Base-by-base conservation (phyloP, 2,888 invertebrate species). In the Trilocha varians region DNA sequence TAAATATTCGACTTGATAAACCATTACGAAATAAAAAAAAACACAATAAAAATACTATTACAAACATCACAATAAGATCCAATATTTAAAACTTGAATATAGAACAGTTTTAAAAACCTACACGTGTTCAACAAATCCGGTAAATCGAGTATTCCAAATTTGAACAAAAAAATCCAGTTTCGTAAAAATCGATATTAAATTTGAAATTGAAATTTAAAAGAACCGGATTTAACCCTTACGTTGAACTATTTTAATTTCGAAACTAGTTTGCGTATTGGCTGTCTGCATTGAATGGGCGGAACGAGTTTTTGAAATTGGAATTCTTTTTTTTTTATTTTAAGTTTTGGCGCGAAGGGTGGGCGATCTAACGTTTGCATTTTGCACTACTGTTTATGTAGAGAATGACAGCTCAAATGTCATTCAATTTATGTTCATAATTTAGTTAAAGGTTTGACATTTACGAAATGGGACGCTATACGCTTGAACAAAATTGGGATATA, bases 171-270 rank as follows among this genome's bases (percentile, higher is more conserved):
- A 60, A 56, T 50, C 62, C 40, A 57, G 63, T 63, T 63, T 62
- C 50, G 36, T 41, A 60, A 47, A 47, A 56, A 62, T 43, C 34
- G 16, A 35, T 13, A 38, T 16, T 34, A 1, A 17, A 32, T 39
- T 38, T 36, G 42, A 50, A 51, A 57, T 55, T 48, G 44, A 51
- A 55, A 51, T 11, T n/a, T n/a, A n/a, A 48, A 48, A 42, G 55
- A 63, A 65, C 66, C 58, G 61, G 65, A 49, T 58, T 40, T 43
- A 53, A 62, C 66, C 66, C 65, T 59, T 53, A 32, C 38, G 38
- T 38, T 41, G 36, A 45, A 56, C 45, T 45, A 40, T 43, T 33
- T 13, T 47, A 53, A 54, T 38, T 38, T 35, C 16, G 38, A 38
- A 49, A 53, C 54, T 47, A 53, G 54, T 59, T 38, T 25, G 25